These are phyloP conservation scores for Opisthograptis luteolata DNA, from an alignment of 2,888 invertebrate genomes.

Conservation along the genomic window DNA sequence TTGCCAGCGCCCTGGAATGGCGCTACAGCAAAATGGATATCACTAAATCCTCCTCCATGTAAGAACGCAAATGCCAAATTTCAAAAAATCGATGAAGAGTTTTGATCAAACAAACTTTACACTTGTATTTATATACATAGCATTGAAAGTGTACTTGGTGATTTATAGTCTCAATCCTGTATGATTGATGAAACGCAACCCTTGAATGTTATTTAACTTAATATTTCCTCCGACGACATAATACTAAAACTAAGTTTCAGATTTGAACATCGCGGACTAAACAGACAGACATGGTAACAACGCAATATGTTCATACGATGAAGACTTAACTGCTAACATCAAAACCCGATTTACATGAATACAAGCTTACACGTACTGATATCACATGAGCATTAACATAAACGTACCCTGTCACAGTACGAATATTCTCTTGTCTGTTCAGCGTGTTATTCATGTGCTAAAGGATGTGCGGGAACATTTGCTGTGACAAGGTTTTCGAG, in stretches of 20 bases:
- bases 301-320: constrained; percentile 15
- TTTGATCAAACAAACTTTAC: no score
- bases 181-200: no score
- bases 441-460: not conserved
- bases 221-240: no score
- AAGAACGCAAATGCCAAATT: no score
- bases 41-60: no score
- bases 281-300: constrained; percentile 12
- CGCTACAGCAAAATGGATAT: no score
- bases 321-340: constrained; percentile 21
- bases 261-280: not conserved
- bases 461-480: not conserved
- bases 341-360: constrained; percentile 25
- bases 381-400: not conserved
- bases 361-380: constrained; percentile 1
- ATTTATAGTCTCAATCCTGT: no score
- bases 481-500: constrained; percentile 7
- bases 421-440: not conserved
- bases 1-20: no score
- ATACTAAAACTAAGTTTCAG: not conserved
- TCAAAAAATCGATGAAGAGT: no score
- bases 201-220: no score
- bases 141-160: no score
- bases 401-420: constrained; percentile 13
- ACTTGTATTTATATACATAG: no score